Evolutionary conservation across 1,140 invertebrate species (phyloP).

Genomic region (Drosophila sturtevanti): DNA sequence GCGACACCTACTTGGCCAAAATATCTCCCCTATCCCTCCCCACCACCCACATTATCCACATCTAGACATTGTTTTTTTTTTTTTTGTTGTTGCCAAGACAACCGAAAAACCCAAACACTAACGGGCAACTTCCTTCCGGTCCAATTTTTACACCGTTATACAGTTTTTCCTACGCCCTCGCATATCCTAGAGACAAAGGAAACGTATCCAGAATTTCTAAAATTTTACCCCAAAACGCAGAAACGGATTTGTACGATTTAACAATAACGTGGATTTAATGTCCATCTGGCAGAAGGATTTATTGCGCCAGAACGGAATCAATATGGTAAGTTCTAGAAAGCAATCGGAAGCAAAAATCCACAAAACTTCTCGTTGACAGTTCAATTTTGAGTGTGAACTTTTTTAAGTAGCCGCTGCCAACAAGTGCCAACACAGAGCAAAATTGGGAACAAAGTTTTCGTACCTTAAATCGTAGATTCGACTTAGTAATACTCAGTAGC

Average conservation of each 20-base stretch:
- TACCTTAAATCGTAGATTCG: background rate
- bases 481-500: background rate
- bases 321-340: slow-evolving; percentile 6
- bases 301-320: background rate
- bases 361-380: background rate
- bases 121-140: slow-evolving; percentile 74
- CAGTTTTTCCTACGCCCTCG: slow-evolving; percentile 6
- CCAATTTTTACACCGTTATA: slow-evolving; percentile 49
- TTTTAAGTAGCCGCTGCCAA: slow-evolving; percentile 14
- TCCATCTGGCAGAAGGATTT: background rate
- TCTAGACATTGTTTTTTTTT: slow-evolving; percentile 57
- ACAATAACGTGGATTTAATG: background rate
- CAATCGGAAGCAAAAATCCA: background rate
- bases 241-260: background rate
- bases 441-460: background rate
- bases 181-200: slow-evolving; percentile 12
- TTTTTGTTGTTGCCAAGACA: slow-evolving; percentile 69
- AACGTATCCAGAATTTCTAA: background rate
- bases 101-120: slow-evolving; percentile 67
- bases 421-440: slow-evolving; percentile 4
- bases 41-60: background rate
- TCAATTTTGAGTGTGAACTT: slow-evolving; percentile 12
- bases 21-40: background rate
- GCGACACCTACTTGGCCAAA: background rate
- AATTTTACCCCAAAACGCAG: background rate